Base-by-base conservation (phyloP, 2,888 invertebrate species). In the Drosophila cyrtoloma region DNA sequence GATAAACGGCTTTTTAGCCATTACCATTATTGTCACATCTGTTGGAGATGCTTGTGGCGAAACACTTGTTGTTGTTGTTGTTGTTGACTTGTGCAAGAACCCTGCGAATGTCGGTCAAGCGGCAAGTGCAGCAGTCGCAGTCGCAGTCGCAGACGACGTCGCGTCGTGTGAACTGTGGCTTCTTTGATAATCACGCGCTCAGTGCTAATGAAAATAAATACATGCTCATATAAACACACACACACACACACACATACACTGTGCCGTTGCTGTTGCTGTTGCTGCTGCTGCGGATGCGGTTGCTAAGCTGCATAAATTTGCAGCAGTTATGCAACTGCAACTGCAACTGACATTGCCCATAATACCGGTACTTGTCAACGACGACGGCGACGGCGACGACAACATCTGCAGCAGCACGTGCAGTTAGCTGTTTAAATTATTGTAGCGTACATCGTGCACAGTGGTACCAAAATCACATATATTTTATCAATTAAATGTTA, bases 311-410 rank as follows among this genome's bases (percentile, higher is more conserved):
- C 85, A 89, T 84, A 85, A 90, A 88, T 90, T 82, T 74, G 65
- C 79, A 62, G 69, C 76, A 65, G 72, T 84, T 89, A 84, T 86
- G 89, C 89, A 84, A 84, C 76, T 66, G 87, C 89, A 84, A 84
- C 76, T 64, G 85, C 75, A 79, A 84, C 87, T 81, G 78, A 68
- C 81, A 74, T 81, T 79, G 80, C 83, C 79, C 83, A 81, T 82
- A 87, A 84, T 82, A 82, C 82, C 82, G 82, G 82, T 82, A 82
- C 82, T 87, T 84, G 85, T 84, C 83, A 87, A 85, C 87, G 59
- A 52, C 28, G 28, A 50, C 50, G 47, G 33, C 56, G n/a, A 42
- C 39, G n/a, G 35, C 87, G 59, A 56, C 61, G 39, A 32, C 47
- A 26, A n/a, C 53, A 19, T 58, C 62, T 19, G 60, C 55, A 32